Conservation (phyloP, 2,888 invertebrate genomes). For the Chalcosyrphus nemorum region DNA sequence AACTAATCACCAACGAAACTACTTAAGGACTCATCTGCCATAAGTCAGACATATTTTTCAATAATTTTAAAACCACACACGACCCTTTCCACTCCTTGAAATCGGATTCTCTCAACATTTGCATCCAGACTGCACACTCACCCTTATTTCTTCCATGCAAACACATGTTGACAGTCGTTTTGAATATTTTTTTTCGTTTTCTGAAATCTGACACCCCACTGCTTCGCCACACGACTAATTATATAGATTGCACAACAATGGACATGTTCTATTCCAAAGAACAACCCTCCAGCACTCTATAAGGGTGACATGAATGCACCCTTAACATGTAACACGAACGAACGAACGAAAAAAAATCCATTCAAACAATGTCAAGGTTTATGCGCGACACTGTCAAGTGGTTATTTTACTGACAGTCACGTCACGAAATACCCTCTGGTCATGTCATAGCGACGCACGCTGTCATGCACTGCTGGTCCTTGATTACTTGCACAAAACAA, state of each 20-base stretch:
- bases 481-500: constrained; percentile 29
- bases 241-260: constrained; percentile 54
- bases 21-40: constrained; percentile 39
- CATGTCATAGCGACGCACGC: not conserved
- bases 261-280: constrained; percentile 23
- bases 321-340: constrained; percentile 32
- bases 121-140: constrained; percentile 29
- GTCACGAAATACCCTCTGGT: constrained; percentile 23
- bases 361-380: constrained; percentile 64
- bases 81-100: constrained; percentile 17
- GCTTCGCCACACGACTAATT: constrained; percentile 68
- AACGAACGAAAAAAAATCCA: not conserved
- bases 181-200: too few relatives aligned
- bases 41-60: not conserved
- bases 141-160: not conserved
- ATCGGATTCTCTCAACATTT: constrained; percentile 47
- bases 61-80: not conserved
- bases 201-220: constrained; percentile 58
- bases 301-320: constrained; percentile 51
- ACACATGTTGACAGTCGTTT: constrained; percentile 68
- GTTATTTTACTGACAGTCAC: constrained; percentile 51
- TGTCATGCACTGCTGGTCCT: constrained; percentile 42
- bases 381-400: constrained; percentile 49
- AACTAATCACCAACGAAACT: not conserved
- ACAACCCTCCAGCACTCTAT: constrained; percentile 4